phyloP scores from a whole-genome alignment of 2,888 invertebrate genomes.

The Pterobdella sp. region DNA sequence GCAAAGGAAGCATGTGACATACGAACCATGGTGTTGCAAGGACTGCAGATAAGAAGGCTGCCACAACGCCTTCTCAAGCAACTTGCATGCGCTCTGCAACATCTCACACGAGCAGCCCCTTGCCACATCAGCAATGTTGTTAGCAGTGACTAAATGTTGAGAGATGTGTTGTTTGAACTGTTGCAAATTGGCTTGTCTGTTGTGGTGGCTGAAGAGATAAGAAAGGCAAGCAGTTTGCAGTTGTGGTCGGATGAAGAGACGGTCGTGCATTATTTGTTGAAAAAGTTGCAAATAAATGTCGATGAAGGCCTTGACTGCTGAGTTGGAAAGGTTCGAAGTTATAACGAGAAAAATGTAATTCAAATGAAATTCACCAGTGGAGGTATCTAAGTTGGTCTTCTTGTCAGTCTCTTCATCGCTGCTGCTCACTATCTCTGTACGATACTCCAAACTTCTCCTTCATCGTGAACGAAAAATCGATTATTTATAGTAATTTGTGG shows the following conservation, averaged over 20 bases:
- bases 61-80: background rate
- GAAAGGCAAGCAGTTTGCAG: background rate
- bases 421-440: background rate
- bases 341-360: too few relatives aligned
- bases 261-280: background rate
- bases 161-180: background rate
- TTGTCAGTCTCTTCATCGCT: background rate
- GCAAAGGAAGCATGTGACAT: background rate
- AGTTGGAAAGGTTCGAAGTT: too few relatives aligned
- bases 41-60: background rate
- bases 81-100: background rate
- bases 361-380: too few relatives aligned
- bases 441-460: background rate
- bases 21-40: background rate
- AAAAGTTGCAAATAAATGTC: background rate
- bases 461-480: too few relatives aligned
- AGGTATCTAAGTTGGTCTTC: background rate
- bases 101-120: background rate
- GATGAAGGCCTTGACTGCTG: background rate
- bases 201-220: background rate
- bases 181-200: background rate
- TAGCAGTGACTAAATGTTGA: background rate
- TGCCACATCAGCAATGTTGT: too few relatives aligned
- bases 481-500: too few relatives aligned
- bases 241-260: background rate